Conservation (phyloP, 1,140 invertebrate genomes). For the Gryon sp. region DNA sequence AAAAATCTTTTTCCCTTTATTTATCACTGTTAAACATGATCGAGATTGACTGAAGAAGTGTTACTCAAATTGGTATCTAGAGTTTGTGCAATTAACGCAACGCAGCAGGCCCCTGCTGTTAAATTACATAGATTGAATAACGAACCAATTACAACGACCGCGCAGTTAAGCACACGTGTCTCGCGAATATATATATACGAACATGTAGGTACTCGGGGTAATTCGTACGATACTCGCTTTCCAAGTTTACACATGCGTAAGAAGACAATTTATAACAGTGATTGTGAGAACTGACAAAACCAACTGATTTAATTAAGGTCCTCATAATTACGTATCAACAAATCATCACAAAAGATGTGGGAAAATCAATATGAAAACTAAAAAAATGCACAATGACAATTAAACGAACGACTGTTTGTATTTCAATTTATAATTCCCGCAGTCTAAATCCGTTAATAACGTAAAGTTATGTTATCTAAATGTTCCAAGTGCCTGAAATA, state of each 20-base stretch:
- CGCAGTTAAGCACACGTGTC: slow-evolving; percentile 68
- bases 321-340: slow-evolving; percentile 60
- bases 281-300: slow-evolving; percentile 53
- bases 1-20: no score
- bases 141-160: slow-evolving; percentile 71
- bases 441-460: no score
- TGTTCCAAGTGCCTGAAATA: no score
- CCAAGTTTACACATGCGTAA: slow-evolving; percentile 44
- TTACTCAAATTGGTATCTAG: slow-evolving; percentile 53
- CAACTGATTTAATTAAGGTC: slow-evolving; percentile 65
- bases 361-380: slow-evolving; percentile 21
- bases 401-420: no score
- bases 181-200: slow-evolving; percentile 42
- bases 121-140: slow-evolving; percentile 72
- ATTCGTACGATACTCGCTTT: slow-evolving; percentile 54
- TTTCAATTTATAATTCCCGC: no score
- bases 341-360: slow-evolving; percentile 46
- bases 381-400: not conserved
- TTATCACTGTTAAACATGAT: slow-evolving; percentile 40
- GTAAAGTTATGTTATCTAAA: no score
- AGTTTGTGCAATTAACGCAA: slow-evolving; percentile 57
- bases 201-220: slow-evolving; percentile 25
- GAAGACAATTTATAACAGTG: slow-evolving; percentile 65
- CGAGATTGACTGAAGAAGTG: slow-evolving; percentile 47
- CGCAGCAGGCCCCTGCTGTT: slow-evolving; percentile 42